These are phyloP conservation scores for Notospermus geniculatus DNA, from an alignment of 1,140 invertebrate genomes.

Conservation along the genomic window DNA sequence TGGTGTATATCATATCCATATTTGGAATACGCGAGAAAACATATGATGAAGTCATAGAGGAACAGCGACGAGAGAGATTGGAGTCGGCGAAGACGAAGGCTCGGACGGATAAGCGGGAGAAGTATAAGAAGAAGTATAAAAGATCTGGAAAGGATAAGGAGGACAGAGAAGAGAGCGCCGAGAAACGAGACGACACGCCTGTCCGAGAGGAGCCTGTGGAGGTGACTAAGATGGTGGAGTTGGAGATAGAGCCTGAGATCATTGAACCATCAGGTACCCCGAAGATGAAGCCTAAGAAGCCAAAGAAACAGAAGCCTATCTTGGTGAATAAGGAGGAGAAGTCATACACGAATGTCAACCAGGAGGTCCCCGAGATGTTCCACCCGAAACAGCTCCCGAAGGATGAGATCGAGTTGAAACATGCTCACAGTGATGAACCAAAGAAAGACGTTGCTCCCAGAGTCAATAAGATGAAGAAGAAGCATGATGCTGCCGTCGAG, in stretches of 20 bases:
- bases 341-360: constrained; percentile 17
- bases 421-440: constrained; percentile 22
- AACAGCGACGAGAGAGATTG: constrained; percentile 64
- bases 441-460: constrained; percentile 3
- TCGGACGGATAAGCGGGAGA: constrained; percentile 54
- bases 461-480: constrained; percentile 10
- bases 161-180: constrained; percentile 20
- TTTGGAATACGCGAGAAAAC: constrained; percentile 58
- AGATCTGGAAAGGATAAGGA: constrained; percentile 27
- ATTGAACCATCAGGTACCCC: constrained; percentile 33
- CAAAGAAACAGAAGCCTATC: constrained; percentile 59
- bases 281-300: constrained; percentile 26
- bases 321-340: constrained; percentile 67
- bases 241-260: constrained; percentile 49
- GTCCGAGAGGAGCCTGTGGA: constrained; percentile 15
- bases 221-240: constrained; percentile 47
- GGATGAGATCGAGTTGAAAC: constrained; percentile 45
- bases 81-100: constrained; percentile 63
- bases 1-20: constrained; percentile 48
- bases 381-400: constrained; percentile 37
- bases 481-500: constrained; percentile 1
- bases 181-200: constrained; percentile 1
- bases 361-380: constrained; percentile 22
- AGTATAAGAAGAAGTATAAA: constrained; percentile 49
- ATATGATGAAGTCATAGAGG: constrained; percentile 71